Evolutionary conservation across 2,113 vertebrate species (phyloP).

Genomic region (Gadus chalcogrammus): DNA sequence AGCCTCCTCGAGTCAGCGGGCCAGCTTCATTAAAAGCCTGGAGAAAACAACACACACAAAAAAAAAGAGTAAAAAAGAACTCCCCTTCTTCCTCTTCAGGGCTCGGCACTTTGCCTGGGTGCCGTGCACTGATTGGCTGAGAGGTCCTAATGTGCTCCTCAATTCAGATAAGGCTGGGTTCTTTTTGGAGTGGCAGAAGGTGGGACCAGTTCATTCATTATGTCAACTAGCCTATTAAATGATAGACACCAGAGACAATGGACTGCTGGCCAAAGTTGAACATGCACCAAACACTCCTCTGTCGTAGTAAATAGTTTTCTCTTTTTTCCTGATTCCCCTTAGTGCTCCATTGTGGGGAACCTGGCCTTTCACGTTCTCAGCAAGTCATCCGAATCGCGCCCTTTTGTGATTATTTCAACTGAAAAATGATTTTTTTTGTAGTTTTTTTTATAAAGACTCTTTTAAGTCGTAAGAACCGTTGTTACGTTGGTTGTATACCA

Average conservation of each 20-base stretch:
- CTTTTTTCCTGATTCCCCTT: conserved; percentile 53
- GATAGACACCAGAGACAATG: conserved; percentile 86
- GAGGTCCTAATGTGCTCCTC: conserved; percentile 68
- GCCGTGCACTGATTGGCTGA: conserved; percentile 62
- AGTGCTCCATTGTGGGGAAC: conserved; percentile 49
- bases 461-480: too few relatives aligned
- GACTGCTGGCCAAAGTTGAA: conserved; percentile 74
- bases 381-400: conserved; percentile 34
- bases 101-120: conserved; percentile 55
- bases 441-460: neutral
- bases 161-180: conserved; percentile 75
- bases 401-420: conserved; percentile 26
- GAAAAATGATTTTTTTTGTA: conserved; percentile 12
- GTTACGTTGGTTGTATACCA: too few relatives aligned
- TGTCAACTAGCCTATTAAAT: conserved; percentile 84
- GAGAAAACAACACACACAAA: conserved; percentile 52
- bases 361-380: conserved; percentile 19
- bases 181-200: conserved; percentile 83
- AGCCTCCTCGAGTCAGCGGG: conserved; percentile 65
- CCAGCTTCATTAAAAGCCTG: conserved; percentile 77
- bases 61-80: conserved; percentile 56
- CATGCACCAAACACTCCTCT: conserved; percentile 70
- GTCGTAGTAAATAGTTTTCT: conserved; percentile 73
- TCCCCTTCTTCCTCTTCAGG: conserved; percentile 62
- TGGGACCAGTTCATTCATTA: conserved; percentile 89